These are phyloP conservation scores for Drosophila ironensis DNA, from an alignment of 1,140 invertebrate species.

Conservation along the genomic window DNA sequence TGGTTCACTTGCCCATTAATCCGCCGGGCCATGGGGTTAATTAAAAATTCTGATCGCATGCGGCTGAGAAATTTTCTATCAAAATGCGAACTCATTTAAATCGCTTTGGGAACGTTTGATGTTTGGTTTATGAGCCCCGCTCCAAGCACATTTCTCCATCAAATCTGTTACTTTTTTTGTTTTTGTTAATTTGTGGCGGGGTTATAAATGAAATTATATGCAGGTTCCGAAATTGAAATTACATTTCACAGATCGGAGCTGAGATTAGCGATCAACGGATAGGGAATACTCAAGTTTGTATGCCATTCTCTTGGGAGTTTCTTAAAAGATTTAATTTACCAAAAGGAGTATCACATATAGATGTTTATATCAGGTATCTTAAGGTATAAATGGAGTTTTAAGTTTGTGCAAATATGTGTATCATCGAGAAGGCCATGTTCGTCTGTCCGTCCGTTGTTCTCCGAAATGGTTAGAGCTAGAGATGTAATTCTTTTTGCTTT, in stretches of 20 bases:
- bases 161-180: conserved; percentile 6
- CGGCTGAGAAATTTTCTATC: conserved; percentile 61
- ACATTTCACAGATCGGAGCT: conserved; percentile 1
- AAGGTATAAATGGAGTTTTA: too few species aligned
- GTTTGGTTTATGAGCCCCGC: conserved; percentile 64
- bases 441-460: too few species aligned
- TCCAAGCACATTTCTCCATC: conserved; percentile 35
- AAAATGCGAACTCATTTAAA: conserved; percentile 73
- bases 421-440: too few species aligned
- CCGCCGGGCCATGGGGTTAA: conserved; percentile 1
- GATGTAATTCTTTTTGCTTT: too few species aligned
- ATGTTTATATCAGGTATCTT: too few species aligned
- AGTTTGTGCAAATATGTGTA: too few species aligned
- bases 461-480: too few species aligned
- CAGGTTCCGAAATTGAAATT: conserved; percentile 24
- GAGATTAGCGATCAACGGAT: neutral
- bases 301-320: too few species aligned
- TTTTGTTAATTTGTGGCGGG: neutral
- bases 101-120: conserved; percentile 62
- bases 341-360: too few species aligned
- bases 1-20: conserved; percentile 10
- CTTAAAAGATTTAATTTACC: too few species aligned
- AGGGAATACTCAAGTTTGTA: neutral
- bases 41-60: conserved; percentile 46
- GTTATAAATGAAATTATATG: conserved; percentile 27